Evolutionary conservation across 2,888 invertebrate species (phyloP).

Genomic region (Venusia cambrica): DNA sequence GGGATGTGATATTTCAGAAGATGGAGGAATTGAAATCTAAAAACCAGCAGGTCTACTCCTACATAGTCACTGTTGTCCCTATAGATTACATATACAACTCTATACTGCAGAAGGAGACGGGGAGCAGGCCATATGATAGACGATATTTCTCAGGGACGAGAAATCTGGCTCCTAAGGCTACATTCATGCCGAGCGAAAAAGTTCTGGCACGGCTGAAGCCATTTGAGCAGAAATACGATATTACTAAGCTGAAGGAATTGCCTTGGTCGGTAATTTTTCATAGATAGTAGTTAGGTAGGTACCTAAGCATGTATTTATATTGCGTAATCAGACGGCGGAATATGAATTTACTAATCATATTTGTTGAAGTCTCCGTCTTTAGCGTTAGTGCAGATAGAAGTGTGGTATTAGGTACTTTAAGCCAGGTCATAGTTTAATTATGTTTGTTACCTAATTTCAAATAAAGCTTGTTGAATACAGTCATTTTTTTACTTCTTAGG

Average conservation of each 20-base stretch:
- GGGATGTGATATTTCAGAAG: constrained; percentile 48
- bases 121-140: constrained; percentile 27
- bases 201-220: constrained; percentile 34
- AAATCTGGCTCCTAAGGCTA: constrained; percentile 30
- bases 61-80: constrained; percentile 56
- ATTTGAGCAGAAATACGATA: constrained; percentile 51
- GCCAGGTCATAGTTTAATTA: no score
- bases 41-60: constrained; percentile 54
- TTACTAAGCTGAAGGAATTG: constrained; percentile 51
- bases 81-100: constrained; percentile 64
- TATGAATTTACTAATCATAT: no score
- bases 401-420: no score
- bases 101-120: constrained; percentile 42
- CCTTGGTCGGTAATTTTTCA: constrained; percentile 73
- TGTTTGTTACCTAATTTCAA: no score
- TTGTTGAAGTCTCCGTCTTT: no score
- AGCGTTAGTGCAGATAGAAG: no score
- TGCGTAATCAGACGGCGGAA: no score
- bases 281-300: constrained; percentile 28
- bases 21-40: constrained; percentile 53
- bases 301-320: no score
- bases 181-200: constrained; percentile 33
- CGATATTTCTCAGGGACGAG: constrained; percentile 35
- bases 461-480: no score
- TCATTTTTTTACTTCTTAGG: no score